Conservation (phyloP, 2,888 invertebrate genomes). For the Nyleta sp. region DNA sequence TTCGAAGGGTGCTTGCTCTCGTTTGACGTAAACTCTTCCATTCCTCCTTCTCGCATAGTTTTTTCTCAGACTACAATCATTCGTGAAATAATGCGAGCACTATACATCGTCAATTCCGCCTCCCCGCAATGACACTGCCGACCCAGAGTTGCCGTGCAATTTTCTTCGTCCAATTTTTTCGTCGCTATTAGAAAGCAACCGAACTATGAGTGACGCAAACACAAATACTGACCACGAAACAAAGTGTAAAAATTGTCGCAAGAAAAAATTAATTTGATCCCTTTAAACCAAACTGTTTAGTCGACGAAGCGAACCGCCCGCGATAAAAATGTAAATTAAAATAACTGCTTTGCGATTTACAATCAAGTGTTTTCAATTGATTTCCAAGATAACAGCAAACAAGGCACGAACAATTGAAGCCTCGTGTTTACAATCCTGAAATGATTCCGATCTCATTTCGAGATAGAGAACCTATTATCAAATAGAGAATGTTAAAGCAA, state of each 20-base stretch:
- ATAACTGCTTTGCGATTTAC: neutral
- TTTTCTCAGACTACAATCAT: constrained; percentile 54
- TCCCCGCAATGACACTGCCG: constrained; percentile 21
- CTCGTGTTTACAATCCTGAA: constrained; percentile 32
- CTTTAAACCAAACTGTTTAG: no score
- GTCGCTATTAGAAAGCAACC: constrained; percentile 2
- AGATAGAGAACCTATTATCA: constrained; percentile 55
- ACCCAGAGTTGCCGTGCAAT: constrained; percentile 20
- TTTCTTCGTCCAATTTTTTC: constrained; percentile 34
- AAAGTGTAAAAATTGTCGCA: no score
- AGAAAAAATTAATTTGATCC: no score
- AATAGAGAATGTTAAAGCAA: constrained; percentile 51
- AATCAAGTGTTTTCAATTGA: constrained; percentile 23
- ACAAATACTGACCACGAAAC: constrained; percentile 1
- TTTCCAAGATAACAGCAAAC: constrained; percentile 28
- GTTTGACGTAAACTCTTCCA: constrained; percentile 50
- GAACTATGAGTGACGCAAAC: constrained; percentile 8
- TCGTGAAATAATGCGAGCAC: constrained; percentile 40
- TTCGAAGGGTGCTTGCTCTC: constrained; percentile 69
- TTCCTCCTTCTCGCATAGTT: constrained; percentile 36
- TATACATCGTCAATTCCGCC: constrained; percentile 25
- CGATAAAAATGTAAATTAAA: constrained; percentile 2
- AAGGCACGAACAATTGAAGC: constrained; percentile 24
- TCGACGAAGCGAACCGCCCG: neutral
- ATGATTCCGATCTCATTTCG: constrained; percentile 38